phyloP scores from a whole-genome alignment of 2,888 invertebrate genomes.

The Cheilosia variabilis region DNA sequence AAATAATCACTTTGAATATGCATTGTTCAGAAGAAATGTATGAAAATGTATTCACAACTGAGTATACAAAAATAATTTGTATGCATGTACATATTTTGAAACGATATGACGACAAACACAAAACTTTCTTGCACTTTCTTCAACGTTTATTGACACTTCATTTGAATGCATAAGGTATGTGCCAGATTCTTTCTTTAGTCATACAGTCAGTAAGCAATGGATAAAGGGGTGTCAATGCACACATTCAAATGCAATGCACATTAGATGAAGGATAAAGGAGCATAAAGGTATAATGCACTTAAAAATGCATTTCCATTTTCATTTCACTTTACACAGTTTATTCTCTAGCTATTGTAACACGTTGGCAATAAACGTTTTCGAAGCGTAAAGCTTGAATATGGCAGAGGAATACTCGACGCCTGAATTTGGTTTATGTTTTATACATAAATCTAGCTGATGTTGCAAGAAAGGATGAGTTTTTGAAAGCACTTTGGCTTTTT shows the following conservation, averaged over 20 bases:
- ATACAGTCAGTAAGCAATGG: constrained; percentile 2
- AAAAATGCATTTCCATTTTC: constrained; percentile 45
- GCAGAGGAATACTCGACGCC: constrained; percentile 7
- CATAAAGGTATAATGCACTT: constrained; percentile 31
- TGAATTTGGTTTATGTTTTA: background rate
- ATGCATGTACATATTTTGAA: background rate
- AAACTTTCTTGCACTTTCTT: constrained; percentile 42
- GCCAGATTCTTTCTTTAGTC: constrained; percentile 22
- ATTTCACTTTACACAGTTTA: constrained; percentile 30
- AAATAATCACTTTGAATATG: too few relatives aligned
- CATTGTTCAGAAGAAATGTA: too few relatives aligned
- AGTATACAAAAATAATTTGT: background rate
- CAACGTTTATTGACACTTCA: constrained; percentile 45
- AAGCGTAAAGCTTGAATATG: constrained; percentile 25
- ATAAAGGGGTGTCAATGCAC: constrained; percentile 20
- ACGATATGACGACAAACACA: background rate
- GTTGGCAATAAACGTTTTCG: constrained; percentile 53
- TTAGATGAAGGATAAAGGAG: constrained; percentile 46
- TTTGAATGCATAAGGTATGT: constrained; percentile 48
- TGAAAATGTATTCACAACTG: too few relatives aligned
- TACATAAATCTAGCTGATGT: background rate
- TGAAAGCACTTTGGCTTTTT: background rate
- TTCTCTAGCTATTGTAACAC: constrained; percentile 29
- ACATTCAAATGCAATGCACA: constrained; percentile 25
- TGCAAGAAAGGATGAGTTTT: background rate